Percentiles rank a stretch among this genome's conserved stretches.
Evolutionary conservation across 2,888 invertebrate genomes (phyloP).

Genomic region (Stictocephala bisonia): DNA sequence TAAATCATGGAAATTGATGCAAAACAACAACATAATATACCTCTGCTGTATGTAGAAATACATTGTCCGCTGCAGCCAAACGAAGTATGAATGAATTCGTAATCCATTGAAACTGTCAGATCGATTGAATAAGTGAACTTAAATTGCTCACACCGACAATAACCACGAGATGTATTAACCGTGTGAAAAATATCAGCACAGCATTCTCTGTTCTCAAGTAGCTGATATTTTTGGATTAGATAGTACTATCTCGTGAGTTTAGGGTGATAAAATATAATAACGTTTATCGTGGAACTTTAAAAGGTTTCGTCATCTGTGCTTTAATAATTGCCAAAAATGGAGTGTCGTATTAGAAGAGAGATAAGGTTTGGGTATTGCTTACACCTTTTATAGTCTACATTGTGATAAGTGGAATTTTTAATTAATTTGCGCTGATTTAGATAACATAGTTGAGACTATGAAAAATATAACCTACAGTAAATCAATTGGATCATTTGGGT

Average conservation of each 20-base stretch:
- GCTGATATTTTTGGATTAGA: constrained; percentile 11
- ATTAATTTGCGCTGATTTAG: no score
- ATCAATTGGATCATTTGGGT: no score
- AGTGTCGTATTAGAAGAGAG: no score
- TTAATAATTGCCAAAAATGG: no score
- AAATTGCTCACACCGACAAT: background rate
- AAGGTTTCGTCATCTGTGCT: background rate
- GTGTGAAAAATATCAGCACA: constrained; percentile 22
- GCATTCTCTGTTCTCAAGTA: background rate
- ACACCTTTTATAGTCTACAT: no score
- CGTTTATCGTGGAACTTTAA: background rate
- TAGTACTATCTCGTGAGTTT: background rate
- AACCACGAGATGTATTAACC: background rate
- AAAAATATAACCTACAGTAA: no score
- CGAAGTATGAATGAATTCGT: constrained; percentile 1
- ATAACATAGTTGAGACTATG: no score
- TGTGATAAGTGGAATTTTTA: no score
- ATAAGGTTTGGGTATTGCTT: no score
- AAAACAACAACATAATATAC: no score
- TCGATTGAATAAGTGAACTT: background rate
- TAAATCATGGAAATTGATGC: no score
- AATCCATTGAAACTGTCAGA: no score
- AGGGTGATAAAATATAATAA: background rate
- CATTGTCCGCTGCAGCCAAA: constrained; percentile 12
- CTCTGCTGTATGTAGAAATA: background rate